phyloP scores from a whole-genome alignment of 2,113 vertebrate species.

The Engraulis encrasicolus region DNA sequence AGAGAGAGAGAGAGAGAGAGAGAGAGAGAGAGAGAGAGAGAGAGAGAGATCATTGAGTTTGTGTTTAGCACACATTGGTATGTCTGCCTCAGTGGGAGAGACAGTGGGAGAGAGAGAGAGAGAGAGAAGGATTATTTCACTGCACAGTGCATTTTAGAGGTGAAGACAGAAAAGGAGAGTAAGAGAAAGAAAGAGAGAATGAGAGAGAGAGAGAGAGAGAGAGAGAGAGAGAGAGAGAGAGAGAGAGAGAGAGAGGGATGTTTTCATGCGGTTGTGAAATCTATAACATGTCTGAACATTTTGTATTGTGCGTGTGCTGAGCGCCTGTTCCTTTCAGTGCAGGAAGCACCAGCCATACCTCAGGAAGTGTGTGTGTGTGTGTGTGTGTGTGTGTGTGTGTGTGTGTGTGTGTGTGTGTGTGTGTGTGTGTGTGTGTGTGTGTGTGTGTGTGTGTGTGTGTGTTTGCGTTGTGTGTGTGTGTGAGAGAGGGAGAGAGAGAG shows the following conservation, averaged over 20 bases:
- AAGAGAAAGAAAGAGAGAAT: slow-evolving; percentile 37
- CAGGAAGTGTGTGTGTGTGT: background rate
- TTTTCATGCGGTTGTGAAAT: slow-evolving; percentile 5
- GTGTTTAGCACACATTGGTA: too few relatives aligned
- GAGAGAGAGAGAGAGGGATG: slow-evolving; percentile 17
- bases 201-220: slow-evolving; percentile 29
- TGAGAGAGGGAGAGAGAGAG: too few relatives aligned
- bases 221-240: slow-evolving; percentile 23
- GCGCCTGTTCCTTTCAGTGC: background rate
- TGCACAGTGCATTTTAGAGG: too few relatives aligned
- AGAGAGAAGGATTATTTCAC: too few relatives aligned
- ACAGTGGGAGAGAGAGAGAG: too few relatives aligned
- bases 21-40: background rate
- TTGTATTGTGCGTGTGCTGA: background rate
- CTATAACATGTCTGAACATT: slow-evolving; percentile 11
- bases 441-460: background rate
- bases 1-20: slow-evolving; percentile 27
- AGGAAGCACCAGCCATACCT: slow-evolving; percentile 13
- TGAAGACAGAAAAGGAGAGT: slow-evolving; percentile 30
- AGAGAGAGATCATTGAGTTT: slow-evolving; percentile 30
- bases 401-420: background rate
- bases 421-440: background rate
- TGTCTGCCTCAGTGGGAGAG: too few relatives aligned
- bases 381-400: too few relatives aligned
- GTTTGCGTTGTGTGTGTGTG: too few relatives aligned